phyloP scores from a whole-genome alignment of 30 jellyfish, hydroid and myxozoan species.

The Hydractinia echinata region DNA sequence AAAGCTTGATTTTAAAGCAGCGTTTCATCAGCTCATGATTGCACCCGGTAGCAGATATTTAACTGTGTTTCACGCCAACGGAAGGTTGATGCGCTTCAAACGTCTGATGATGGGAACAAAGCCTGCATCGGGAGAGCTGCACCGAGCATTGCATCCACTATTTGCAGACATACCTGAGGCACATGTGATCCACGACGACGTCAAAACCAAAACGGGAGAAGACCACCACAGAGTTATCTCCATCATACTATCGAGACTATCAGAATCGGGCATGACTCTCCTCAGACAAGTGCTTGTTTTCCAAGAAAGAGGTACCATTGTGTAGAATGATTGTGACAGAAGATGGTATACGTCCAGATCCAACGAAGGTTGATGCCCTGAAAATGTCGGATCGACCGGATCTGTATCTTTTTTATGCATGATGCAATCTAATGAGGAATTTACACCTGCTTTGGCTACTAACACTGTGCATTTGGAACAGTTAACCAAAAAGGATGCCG shows the following conservation, averaged over 20 bases:
- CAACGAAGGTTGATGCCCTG: conserved; percentile 50
- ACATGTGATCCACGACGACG: conserved; percentile 43
- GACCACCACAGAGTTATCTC: conserved; percentile 17
- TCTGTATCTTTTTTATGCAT: conserved; percentile 37
- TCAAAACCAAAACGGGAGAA: conserved; percentile 22
- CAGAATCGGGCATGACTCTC: conserved; percentile 39
- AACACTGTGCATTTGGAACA: conserved; percentile 27
- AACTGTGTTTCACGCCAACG: too few relatives aligned
- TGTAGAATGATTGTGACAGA: conserved; percentile 41
- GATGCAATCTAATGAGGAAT: conserved; percentile 43
- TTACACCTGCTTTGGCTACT: conserved; percentile 11
- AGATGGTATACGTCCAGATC: conserved; percentile 53
- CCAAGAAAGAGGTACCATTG: conserved; percentile 41
- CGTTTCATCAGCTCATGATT: conserved; percentile 41
- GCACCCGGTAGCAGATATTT: conserved; percentile 48
- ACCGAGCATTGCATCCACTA: too few relatives aligned
- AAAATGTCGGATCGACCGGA: conserved; percentile 41
- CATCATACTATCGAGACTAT: neutral
- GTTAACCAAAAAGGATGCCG: conserved; percentile 35
- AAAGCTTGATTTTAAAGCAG: too few relatives aligned
- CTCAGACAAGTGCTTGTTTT: conserved; percentile 41
- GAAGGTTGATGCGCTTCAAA: too few relatives aligned
- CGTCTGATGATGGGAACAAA: too few relatives aligned
- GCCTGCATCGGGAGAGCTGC: too few relatives aligned
- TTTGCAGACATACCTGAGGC: too few relatives aligned